These are phyloP conservation scores for Lasius platythorax DNA, from an alignment of 2,888 invertebrate species.

Conservation along the genomic window DNA sequence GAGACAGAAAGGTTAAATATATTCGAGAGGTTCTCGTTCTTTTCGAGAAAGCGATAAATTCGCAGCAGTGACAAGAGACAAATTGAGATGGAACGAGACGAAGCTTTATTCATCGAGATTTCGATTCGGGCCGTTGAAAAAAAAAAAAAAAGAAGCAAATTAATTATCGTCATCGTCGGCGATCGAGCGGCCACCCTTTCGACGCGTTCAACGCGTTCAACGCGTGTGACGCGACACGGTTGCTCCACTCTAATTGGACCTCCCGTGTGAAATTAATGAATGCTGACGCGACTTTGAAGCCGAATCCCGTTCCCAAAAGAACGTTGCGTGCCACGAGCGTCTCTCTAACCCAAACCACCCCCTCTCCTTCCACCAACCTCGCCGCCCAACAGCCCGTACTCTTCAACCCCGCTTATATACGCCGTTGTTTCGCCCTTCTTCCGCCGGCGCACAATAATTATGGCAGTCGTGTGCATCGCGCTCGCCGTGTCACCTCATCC, in stretches of 20 bases:
- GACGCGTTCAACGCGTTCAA: neutral
- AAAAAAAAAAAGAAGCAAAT: neutral
- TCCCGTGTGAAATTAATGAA: conserved; percentile 61
- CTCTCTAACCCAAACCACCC: neutral
- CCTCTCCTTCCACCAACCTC: neutral
- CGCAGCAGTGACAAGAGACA: neutral
- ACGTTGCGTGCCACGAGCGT: conserved; percentile 21
- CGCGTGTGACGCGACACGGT: neutral
- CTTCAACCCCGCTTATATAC: conserved; percentile 14
- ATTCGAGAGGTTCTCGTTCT: neutral
- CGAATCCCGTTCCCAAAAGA: conserved; percentile 33
- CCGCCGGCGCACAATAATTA: conserved; percentile 67
- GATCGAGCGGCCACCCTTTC: neutral
- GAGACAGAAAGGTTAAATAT: neutral
- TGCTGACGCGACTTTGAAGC: conserved; percentile 56
- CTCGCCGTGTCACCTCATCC: conserved; percentile 59
- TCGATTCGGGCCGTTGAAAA: conserved; percentile 2
- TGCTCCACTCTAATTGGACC: conserved; percentile 60
- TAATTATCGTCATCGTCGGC: neutral
- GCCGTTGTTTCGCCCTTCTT: conserved; percentile 56
- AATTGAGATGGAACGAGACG: neutral
- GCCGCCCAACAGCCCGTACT: neutral
- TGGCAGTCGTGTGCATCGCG: conserved; percentile 66
- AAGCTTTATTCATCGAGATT: conserved; percentile 37
- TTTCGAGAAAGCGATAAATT: neutral